phyloP scores from a whole-genome alignment of 1,140 invertebrate species.

The Lepidostoma basale region DNA sequence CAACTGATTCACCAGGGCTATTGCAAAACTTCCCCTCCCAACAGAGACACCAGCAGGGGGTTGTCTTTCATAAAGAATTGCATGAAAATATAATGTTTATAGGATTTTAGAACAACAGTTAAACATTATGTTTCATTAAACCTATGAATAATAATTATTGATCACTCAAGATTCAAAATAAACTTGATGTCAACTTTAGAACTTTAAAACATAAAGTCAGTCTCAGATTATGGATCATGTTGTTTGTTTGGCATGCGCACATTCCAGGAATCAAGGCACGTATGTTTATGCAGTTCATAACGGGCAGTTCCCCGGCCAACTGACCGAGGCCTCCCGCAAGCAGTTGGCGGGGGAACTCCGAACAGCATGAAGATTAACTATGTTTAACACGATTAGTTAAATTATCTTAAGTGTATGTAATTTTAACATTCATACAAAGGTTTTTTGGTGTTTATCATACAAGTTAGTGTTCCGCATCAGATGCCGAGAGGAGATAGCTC shows the following conservation, averaged over 20 bases:
- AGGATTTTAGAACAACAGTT: not conserved
- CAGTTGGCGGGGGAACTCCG: not conserved
- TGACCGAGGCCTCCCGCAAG: not conserved
- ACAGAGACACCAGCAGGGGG: no score
- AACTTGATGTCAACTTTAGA: not conserved
- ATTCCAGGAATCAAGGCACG: conserved; percentile 33
- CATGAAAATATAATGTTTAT: not conserved
- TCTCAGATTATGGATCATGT: conserved; percentile 20
- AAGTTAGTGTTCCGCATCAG: no score
- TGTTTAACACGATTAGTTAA: conserved; percentile 1
- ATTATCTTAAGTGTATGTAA: conserved; percentile 3
- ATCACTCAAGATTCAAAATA: not conserved
- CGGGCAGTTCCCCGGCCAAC: conserved; percentile 2
- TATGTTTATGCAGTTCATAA: conserved; percentile 19
- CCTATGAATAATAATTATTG: not conserved
- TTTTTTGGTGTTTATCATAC: not conserved
- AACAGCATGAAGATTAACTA: conserved; percentile 6
- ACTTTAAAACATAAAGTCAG: conserved; percentile 16
- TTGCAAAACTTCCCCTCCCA: no score
- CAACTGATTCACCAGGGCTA: no score
- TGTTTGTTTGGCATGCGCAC: conserved; percentile 27
- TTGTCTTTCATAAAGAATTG: no score
- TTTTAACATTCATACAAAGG: conserved; percentile 10
- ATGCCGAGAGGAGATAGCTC: no score
- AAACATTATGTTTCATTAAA: not conserved